Evolutionary conservation across 1,140 invertebrate species (phyloP), one percentile per base, ranked within the genome.

Genomic region (Papilio dardanus): DNA sequence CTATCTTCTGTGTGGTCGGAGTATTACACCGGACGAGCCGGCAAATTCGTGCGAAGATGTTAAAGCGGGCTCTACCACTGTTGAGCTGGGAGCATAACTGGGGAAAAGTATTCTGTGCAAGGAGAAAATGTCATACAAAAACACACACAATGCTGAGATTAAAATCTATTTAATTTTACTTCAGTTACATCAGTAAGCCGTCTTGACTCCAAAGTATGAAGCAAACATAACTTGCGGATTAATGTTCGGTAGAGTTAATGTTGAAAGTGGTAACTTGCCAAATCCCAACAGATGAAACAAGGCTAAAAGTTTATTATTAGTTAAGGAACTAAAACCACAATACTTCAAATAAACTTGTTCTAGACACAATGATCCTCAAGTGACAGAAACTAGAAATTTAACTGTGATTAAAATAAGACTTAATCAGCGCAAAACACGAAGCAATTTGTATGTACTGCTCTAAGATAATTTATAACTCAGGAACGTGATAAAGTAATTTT

Each of bases 271-370:
- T 71, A 50, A 28, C 69, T 71, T 50, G 42, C 40, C 37, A 71
- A 71, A 50, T 71, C 68, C 68, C 31, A 31, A 30, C 40, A 71
- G 68, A 71, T 71, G 40, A 71, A 71, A 71, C 68, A 50, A 71
- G 42, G 42, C 68, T 24, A 71, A 71, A 71, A 71, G 68, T 71
- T 71, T 50, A 71, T 71, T 71, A 71, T 71, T 71, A 71, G 68
- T 71, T 71, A 71, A 71, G 68, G 42, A 71, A 71, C 68, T 71
- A 50, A 71, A 50, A 46, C 68, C 68, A 50, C 68, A 71, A 71
- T 71, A 50, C n/a, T n/a, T 40, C 40, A n/a, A 21, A 31, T 71
- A 24, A 71, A 71, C 24, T 46, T 71, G 37, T 71, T 50, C 40
- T 71, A 71, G 68, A 71, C 68, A 21, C 66, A 40, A 71, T 21